Evolutionary conservation across 2,888 invertebrate genomes (phyloP).

Genomic region (Biston betularia): DNA sequence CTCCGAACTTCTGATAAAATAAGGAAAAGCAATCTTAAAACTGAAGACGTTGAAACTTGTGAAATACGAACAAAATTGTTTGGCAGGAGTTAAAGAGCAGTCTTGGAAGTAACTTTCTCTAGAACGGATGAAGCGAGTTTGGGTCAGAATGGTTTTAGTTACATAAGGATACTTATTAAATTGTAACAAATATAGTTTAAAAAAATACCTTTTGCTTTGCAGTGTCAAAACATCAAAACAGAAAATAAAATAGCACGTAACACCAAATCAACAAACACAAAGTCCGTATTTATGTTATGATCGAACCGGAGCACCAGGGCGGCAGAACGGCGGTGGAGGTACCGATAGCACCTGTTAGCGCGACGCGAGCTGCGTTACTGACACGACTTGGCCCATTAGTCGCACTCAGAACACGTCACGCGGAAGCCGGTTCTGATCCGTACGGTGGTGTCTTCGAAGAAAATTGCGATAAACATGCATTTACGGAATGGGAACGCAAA

Average conservation of each 20-base stretch:
- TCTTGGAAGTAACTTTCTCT: constrained; percentile 33
- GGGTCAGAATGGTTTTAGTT: constrained; percentile 32
- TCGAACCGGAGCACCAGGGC: constrained; percentile 61
- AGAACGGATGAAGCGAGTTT: constrained; percentile 29
- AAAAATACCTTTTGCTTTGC: constrained; percentile 34
- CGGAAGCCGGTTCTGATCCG: constrained; percentile 81
- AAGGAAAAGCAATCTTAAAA: constrained; percentile 23
- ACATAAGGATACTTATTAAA: constrained; percentile 19
- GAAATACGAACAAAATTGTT: constrained; percentile 29
- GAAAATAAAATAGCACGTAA: constrained; percentile 41
- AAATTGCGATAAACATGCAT: constrained; percentile 70
- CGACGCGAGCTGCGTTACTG: constrained; percentile 81
- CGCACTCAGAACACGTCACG: constrained; percentile 77
- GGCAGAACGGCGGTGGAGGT: constrained; percentile 63
- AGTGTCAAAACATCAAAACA: constrained; percentile 5
- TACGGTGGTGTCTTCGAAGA: constrained; percentile 67
- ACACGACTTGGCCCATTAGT: constrained; percentile 75
- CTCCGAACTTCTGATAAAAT: constrained; percentile 13
- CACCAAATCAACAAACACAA: constrained; percentile 60
- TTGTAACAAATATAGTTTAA: background rate
- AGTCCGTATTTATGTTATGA: constrained; percentile 55
- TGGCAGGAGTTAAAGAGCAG: constrained; percentile 22
- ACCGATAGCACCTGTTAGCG: constrained; percentile 76
- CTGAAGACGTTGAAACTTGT: constrained; percentile 23
- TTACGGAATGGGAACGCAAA: constrained; percentile 54